phyloP scores from a whole-genome alignment of 35 echinoderm and acorn worm species.

The Apostichopus californicus region DNA sequence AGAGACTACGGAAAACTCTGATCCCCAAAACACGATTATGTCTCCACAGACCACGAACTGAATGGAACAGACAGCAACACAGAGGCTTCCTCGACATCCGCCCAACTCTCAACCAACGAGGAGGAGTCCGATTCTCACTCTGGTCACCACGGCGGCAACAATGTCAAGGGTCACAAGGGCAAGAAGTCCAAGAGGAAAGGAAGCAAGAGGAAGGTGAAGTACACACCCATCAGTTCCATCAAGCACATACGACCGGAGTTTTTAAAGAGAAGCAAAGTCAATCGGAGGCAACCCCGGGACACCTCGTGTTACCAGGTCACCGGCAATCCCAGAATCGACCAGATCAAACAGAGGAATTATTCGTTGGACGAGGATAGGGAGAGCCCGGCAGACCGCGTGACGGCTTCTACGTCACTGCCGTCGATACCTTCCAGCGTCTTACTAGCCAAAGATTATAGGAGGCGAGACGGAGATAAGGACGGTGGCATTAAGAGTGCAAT shows the following conservation, averaged over 20 bases:
- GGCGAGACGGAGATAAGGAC: neutral
- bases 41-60: neutral
- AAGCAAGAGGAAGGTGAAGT: conserved; percentile 37
- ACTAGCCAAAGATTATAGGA: neutral
- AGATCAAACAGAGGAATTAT: neutral
- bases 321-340: neutral
- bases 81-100: neutral
- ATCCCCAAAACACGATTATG: neutral
- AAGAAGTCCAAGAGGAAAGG: conserved; percentile 38
- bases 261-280: conserved; percentile 20
- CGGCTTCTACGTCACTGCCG: conserved; percentile 21
- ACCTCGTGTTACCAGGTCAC: conserved; percentile 36
- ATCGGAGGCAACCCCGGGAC: conserved; percentile 1
- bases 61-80: neutral
- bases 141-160: neutral
- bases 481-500: conserved; percentile 33
- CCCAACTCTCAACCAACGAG: conserved; percentile 11
- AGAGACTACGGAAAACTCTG: no score
- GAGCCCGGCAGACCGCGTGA: neutral
- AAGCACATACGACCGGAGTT: conserved; percentile 56
- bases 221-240: conserved; percentile 47
- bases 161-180: conserved; percentile 21
- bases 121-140: conserved; percentile 36
- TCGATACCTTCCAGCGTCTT: conserved; percentile 31
- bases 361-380: conserved; percentile 16